Evolutionary conservation across 2,113 vertebrate genomes (phyloP).

Genomic region (Cepphus grylle): DNA sequence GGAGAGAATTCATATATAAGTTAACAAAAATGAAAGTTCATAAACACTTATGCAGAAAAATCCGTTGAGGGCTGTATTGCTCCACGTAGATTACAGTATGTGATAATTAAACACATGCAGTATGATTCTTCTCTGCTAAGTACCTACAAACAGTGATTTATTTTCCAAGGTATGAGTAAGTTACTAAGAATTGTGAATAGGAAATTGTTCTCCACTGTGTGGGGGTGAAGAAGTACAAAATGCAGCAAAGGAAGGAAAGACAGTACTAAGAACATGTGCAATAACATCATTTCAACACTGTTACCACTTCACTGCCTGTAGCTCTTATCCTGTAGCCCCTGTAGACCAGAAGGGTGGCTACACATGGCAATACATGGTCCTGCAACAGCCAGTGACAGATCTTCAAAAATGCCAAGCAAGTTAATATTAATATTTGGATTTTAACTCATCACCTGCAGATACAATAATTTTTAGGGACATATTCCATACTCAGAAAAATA

Average conservation of each 20-base stretch:
- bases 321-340: background rate
- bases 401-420: background rate
- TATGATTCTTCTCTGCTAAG: background rate
- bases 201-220: background rate
- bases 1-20: background rate
- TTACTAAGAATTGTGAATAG: background rate
- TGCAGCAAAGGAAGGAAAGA: background rate
- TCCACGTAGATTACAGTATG: background rate
- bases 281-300: background rate
- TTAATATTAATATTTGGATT: background rate
- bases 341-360: background rate
- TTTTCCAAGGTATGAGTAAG: background rate
- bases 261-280: background rate
- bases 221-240: background rate
- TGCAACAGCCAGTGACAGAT: background rate
- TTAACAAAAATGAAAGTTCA: background rate
- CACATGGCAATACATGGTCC: background rate
- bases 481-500: background rate
- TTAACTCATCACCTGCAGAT: background rate
- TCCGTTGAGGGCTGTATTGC: background rate
- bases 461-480: background rate
- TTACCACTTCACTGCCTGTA: background rate
- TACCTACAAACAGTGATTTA: background rate
- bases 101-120: background rate
- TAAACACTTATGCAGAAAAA: background rate